Base-by-base conservation (phyloP, 2,888 invertebrate genomes). In the Pristionchus japonicus region DNA sequence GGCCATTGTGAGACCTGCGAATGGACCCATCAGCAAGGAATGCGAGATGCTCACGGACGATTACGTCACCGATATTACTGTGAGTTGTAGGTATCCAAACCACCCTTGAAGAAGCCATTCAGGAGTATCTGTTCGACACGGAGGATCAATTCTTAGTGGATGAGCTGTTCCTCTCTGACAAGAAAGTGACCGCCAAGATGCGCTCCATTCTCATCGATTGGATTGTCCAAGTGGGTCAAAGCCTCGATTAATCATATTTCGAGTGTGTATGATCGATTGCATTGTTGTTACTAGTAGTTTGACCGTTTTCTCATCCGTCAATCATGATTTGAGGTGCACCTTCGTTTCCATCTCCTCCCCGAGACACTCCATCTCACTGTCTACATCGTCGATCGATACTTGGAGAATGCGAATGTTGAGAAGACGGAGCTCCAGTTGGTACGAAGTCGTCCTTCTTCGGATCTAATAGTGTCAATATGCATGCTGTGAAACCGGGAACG, bases 301-400 rank as follows among this genome's bases (percentile, higher is more conserved):
- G n/a, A n/a, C n/a, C n/a, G n/a, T n/a, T n/a, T n/a, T n/a, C n/a
- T n/a, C n/a, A n/a, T n/a, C n/a, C n/a, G n/a, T n/a, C n/a, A n/a
- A n/a, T n/a, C n/a, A n/a, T n/a, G n/a, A n/a, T 74, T 88, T 74
- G 17, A 90, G 90, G 97, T 98, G 15, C 97, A 98, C 92, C 95
- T 96, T 85, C 97, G 97, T 94, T 98, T 98, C 95, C 96, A 96
- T 90, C 95, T 98, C 87, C 95, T 97, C 31, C 96, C 97, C 88
- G 99, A 99, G 95, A 98, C 98, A 15, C 96, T 98, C 89, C 97
- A 97, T 94, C 95, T 98, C 93, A 96, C 97, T 88, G 96, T 98
- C 87, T 96, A 97, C 91, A 96, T 98, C 31, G 96, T 98, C 92
- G 99, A 99, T 95, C 96, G 97, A 94, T 98, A 97, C 95, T 96